Evolutionary conservation across 2,113 vertebrate genomes (phyloP), one percentile per base, ranked within the genome.

Genomic region (Lanius ludovicianus): DNA sequence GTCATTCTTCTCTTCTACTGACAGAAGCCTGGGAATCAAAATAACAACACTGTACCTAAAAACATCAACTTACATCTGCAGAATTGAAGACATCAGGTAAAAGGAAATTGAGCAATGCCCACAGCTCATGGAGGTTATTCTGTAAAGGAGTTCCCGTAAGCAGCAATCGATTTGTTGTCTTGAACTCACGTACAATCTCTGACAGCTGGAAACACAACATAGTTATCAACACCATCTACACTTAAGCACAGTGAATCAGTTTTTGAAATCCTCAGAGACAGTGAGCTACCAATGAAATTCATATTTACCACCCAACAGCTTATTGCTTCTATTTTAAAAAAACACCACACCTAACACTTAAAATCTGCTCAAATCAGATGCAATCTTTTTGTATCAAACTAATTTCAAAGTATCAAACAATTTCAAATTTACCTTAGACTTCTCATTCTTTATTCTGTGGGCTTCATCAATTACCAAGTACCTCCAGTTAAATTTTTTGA

Each of bases 401-500:
- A 31, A 37, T 28, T 88, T 55, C 20, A 31, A 79, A 62, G 30
- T 7, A 88, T 24, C 10, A 70, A 81, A 37, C 30, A 59, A 94
- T 44, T 35, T 30, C n/a, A 39, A 75, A 21, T 88, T 97, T 97
- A 99, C 99, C 98, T 99, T 99, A 33, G 99, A 99, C 84, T 99
- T 99, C 92, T 99, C 99, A 95, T 99, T 99, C 98, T 99, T 99
- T 96, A 99, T 99, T 96, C 99, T 98, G 96, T 99, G 99, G 41
- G 99, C 99, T 97, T 99, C 98, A 95, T 99, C 99, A 17, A 99
- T 99, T 80, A 99, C 99, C 88, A 99, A 94, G 90, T 99, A 99
- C 37, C 98, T 97, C 99, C 99, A 99, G 96, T 99, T 99, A 96
- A 99, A 99, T 90, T 98, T 99, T 96, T 99, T 99, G 97, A 99